Evolutionary conservation across 2,888 invertebrate species (phyloP), one percentile per base, ranked within the genome.

Genomic region (Serripes groenlandicus): DNA sequence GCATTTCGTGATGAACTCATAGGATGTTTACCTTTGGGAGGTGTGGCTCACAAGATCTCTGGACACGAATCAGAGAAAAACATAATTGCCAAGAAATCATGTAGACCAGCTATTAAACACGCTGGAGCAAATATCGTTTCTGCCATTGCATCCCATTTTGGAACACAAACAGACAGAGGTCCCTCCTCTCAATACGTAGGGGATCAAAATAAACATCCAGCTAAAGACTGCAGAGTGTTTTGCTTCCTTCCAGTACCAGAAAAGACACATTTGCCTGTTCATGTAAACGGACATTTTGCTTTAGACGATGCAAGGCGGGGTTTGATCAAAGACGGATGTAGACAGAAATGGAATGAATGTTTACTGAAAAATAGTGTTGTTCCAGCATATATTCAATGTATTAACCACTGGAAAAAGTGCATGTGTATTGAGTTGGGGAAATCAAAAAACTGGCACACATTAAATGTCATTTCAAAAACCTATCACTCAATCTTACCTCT

Each of bases 221-320:
- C 3, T 21, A 21, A 4, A 18, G 11, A 62, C 18, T 58, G 72
- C 18, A 81, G 74, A 37, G 88, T 83, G 9, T 92, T 90, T 79
- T 92, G 92, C 64, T 90, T 89, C 64, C 81, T 92, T 18, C 92
- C 92, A 9, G 62, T 92, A 26, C 92, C 92, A 18, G 60, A 87
- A 21, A 28, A 58, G 28, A 90, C 90, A 9, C 86, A 85, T 18
- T 78, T 92, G 3, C 92, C 92, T 18, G 42, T 82, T n/a, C 78
- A 82, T 76, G 78, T 92, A 11, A 91, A 92, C 81, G 92, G 91
- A 0, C 89, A 91, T 60, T 92, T 92, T 86, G 86, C 87, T 3
- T 75, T 92, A 28, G 90, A 90, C 54, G 85, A 90, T 75, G 82
- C 89, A 18, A 83, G 91, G 52, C 74, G 86, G 30, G 70, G 70